Conservation (phyloP, 2,113 vertebrate species). For the Pontoporia blainvillei region DNA sequence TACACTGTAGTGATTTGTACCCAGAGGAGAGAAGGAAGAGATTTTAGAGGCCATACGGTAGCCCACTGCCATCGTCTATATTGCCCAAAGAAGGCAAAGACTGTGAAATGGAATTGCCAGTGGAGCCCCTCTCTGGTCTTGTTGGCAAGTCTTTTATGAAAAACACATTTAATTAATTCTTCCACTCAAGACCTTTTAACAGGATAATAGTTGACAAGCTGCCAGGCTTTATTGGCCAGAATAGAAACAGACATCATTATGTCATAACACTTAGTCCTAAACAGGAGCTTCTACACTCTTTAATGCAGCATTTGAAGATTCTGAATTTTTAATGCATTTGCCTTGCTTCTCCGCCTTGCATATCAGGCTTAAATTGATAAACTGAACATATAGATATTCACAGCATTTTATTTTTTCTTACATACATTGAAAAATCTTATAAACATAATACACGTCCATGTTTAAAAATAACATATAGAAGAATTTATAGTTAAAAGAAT, state of each 20-base stretch:
- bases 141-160: slow-evolving; percentile 7
- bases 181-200: not conserved
- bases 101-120: not conserved
- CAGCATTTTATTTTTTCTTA: not conserved
- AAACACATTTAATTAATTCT: not conserved
- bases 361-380: not conserved
- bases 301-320: not conserved
- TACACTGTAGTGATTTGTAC: not conserved
- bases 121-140: not conserved
- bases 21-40: not conserved
- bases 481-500: not conserved
- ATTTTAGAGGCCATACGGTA: not conserved
- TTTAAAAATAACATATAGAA: not conserved
- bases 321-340: not conserved
- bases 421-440: not conserved
- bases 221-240: not conserved
- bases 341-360: not conserved
- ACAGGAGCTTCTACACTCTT: not conserved
- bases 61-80: not conserved
- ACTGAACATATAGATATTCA: not conserved
- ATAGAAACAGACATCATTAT: not conserved
- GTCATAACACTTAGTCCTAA: not conserved
- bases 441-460: not conserved
- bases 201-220: not conserved
- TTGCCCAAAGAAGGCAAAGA: not conserved